phyloP scores from a whole-genome alignment of 2,888 invertebrate species.

The Morpho deidamia region DNA sequence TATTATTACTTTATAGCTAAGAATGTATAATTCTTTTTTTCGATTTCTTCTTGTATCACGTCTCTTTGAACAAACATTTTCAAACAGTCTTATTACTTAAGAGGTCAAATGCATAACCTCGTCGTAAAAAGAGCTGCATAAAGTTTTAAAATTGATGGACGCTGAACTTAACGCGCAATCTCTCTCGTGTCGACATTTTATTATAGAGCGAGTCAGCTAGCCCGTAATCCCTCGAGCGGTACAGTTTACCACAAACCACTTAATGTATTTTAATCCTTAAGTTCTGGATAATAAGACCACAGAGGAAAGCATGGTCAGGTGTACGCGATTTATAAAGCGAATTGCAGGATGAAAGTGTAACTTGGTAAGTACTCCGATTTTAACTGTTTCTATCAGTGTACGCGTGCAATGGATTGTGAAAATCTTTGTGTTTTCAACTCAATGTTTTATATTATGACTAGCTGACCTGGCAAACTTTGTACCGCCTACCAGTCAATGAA shows the following conservation, averaged over 20 bases:
- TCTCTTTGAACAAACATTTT: too few relatives aligned
- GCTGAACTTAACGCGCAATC: constrained; percentile 44
- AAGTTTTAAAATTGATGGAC: background rate
- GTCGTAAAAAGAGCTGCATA: background rate
- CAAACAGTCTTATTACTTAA: too few relatives aligned
- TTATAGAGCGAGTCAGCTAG: constrained; percentile 64
- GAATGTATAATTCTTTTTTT: too few relatives aligned
- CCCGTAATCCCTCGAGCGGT: constrained; percentile 62
- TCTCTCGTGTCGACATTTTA: constrained; percentile 74
- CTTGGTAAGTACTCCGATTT: background rate
- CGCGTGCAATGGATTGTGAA: background rate
- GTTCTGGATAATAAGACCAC: background rate
- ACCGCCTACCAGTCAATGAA: too few relatives aligned
- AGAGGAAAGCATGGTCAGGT: background rate
- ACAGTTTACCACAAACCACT: constrained; percentile 50
- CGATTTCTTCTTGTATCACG: too few relatives aligned
- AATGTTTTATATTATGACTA: too few relatives aligned
- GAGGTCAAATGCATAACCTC: too few relatives aligned
- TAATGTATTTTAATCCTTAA: constrained; percentile 5
- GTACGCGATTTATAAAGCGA: constrained; percentile 8
- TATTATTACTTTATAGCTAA: too few relatives aligned
- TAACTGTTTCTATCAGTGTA: constrained; percentile 1
- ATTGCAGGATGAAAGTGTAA: constrained; percentile 7
- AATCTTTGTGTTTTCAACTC: background rate
- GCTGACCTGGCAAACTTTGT: too few relatives aligned